These are phyloP conservation scores for Drosophila ambigua DNA, from an alignment of 1,140 invertebrate species.

Conservation along the genomic window DNA sequence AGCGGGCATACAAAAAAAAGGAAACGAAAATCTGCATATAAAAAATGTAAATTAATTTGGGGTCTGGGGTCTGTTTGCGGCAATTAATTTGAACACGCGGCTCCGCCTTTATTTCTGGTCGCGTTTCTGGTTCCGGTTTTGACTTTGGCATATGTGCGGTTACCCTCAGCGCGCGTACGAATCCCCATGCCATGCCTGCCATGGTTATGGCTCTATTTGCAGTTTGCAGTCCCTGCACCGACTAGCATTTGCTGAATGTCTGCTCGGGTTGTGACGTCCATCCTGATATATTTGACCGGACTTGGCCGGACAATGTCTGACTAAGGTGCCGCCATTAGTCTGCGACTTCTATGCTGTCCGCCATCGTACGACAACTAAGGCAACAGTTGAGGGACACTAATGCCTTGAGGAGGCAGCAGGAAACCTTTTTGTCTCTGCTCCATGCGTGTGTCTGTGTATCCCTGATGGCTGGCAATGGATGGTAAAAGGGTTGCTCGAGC, in stretches of 20 bases:
- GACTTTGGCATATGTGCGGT: conserved; percentile 77
- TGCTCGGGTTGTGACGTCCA: conserved; percentile 49
- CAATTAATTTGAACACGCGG: conserved; percentile 80
- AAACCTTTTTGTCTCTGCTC: conserved; percentile 6
- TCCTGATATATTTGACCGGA: conserved; percentile 62
- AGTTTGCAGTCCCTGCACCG: conserved; percentile 6
- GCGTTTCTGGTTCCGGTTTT: conserved; percentile 38
- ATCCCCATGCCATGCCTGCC: no score
- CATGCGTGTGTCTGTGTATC: not conserved
- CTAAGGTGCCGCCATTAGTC: conserved; percentile 43
- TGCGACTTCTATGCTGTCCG: conserved; percentile 1
- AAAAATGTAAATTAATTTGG: conserved; percentile 57
- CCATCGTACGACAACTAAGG: conserved; percentile 26
- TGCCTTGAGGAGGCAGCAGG: conserved; percentile 15
- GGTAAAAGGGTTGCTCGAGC: not conserved
- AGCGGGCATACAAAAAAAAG: conserved; percentile 14
- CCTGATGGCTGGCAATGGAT: not conserved
- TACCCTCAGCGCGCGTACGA: conserved; percentile 38
- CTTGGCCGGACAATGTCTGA: conserved; percentile 44
- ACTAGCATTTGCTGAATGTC: conserved; percentile 13
- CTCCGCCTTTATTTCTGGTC: conserved; percentile 39
- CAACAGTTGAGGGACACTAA: conserved; percentile 70
- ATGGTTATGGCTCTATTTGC: conserved; percentile 21
- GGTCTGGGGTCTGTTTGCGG: conserved; percentile 63
- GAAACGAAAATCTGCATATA: conserved; percentile 3